Conservation (phyloP, 2,888 invertebrate genomes). For the Gisinianus flammeolus region DNA sequence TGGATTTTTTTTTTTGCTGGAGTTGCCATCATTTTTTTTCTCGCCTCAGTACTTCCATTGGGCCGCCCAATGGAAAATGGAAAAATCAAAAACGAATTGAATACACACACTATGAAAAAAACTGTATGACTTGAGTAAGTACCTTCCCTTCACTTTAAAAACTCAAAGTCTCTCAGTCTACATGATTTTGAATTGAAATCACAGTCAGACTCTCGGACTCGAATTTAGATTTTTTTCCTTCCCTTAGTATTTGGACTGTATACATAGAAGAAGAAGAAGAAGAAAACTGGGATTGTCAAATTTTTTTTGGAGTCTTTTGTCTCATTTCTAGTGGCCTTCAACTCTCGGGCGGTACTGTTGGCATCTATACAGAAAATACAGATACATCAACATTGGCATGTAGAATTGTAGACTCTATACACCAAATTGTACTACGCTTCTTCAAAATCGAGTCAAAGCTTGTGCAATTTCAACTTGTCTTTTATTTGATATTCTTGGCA, state of each 20-base stretch:
- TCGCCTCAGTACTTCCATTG: constrained; percentile 24
- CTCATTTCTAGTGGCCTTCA: background rate
- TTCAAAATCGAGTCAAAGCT: constrained; percentile 35
- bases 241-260: background rate
- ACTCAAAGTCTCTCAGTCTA: too few relatives aligned
- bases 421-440: constrained; percentile 29
- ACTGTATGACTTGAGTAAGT: too few relatives aligned
- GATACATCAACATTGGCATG: background rate
- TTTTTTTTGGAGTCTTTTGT: background rate
- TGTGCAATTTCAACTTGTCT: constrained; percentile 27
- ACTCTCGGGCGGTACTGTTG: background rate
- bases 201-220: too few relatives aligned
- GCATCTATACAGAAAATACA: background rate
- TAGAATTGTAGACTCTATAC: background rate
- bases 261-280: background rate
- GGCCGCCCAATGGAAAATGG: background rate
- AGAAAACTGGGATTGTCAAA: background rate
- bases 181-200: too few relatives aligned
- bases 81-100: too few relatives aligned
- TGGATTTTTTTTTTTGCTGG: too few relatives aligned
- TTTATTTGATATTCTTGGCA: constrained; percentile 28
- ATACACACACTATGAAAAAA: too few relatives aligned
- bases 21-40: constrained; percentile 24
- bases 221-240: background rate
- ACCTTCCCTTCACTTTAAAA: too few relatives aligned